Evolutionary conservation across 2,113 vertebrate species (phyloP).

Genomic region (Alectura lathami): DNA sequence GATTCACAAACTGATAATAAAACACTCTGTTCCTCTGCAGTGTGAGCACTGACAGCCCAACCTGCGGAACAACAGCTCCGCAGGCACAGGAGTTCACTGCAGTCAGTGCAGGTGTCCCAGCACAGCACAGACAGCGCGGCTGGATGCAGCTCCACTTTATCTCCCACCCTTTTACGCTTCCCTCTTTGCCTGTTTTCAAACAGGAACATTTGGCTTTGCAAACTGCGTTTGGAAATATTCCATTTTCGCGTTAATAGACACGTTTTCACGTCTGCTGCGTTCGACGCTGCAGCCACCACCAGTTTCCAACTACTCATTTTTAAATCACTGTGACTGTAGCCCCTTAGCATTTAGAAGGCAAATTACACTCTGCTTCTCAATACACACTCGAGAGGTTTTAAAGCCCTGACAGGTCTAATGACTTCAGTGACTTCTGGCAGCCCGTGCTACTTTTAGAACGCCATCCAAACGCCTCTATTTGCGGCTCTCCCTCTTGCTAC

Average conservation of each 20-base stretch:
- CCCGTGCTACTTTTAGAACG: background rate
- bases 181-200: background rate
- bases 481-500: background rate
- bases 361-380: background rate
- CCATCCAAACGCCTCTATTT: background rate
- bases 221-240: background rate
- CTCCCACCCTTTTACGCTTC: background rate
- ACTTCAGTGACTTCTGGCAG: background rate
- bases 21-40: background rate
- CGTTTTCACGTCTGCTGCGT: background rate
- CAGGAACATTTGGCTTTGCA: background rate
- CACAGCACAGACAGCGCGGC: background rate
- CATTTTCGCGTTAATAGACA: background rate
- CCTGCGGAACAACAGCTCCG: background rate
- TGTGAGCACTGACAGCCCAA: background rate
- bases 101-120: background rate
- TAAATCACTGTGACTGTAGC: background rate
- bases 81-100: accelerated
- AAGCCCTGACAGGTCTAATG: background rate
- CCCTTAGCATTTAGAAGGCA: background rate
- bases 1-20: background rate
- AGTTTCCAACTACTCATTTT: background rate
- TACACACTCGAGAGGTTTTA: background rate
- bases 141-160: background rate
- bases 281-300: background rate